Conservation (phyloP, 1,140 invertebrate genomes). For the Neoseiulus cucumeris region DNA sequence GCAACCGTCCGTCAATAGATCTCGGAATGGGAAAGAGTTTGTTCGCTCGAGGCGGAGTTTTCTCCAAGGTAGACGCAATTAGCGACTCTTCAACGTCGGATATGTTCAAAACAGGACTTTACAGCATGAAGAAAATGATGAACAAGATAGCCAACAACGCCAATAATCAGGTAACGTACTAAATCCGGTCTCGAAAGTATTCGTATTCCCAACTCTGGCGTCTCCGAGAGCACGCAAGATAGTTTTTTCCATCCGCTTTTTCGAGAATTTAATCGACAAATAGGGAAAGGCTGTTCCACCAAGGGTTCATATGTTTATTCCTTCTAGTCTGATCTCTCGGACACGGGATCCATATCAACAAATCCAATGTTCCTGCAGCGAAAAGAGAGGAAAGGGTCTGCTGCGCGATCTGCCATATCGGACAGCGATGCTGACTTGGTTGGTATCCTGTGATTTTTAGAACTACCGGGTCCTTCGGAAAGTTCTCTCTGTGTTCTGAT, state of each 20-base stretch:
- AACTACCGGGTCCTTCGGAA: no score
- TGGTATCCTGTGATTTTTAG: no score
- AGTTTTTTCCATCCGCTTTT: no score
- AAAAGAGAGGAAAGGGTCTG: neutral
- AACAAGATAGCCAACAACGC: slow-evolving; percentile 5
- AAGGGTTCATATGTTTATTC: neutral
- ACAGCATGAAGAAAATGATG: slow-evolving; percentile 6
- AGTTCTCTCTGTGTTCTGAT: no score
- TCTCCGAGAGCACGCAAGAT: no score
- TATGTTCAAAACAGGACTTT: slow-evolving; percentile 8
- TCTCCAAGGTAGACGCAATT: neutral
- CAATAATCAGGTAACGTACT: neutral
- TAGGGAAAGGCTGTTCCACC: no score
- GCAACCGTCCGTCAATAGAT: neutral
- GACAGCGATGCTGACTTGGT: slow-evolving; percentile 7
- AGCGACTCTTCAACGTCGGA: slow-evolving; percentile 8
- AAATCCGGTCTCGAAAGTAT: no score
- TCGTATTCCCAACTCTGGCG: no score
- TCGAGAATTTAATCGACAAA: no score
- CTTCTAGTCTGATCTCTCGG: neutral
- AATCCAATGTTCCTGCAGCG: slow-evolving; percentile 4
- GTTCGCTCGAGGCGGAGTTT: neutral
- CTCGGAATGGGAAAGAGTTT: slow-evolving; percentile 1
- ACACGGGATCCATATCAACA: neutral
- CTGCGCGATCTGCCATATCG: neutral